phyloP scores from a whole-genome alignment of 2,888 invertebrate genomes.

The Drosophila borborema region DNA sequence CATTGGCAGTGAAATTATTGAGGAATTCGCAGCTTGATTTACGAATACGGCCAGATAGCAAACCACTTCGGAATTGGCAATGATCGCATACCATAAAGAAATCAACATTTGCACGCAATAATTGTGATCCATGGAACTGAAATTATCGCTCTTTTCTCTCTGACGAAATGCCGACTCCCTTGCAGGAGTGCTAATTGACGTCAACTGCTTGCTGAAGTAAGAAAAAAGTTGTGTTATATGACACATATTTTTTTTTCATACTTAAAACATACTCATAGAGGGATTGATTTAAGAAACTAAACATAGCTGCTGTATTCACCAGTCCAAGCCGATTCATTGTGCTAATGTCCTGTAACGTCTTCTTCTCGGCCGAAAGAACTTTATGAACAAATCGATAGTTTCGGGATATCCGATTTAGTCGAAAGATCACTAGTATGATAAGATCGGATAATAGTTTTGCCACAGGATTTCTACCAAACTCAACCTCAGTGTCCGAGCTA shows the following conservation, averaged over 20 bases:
- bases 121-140: conserved; percentile 85
- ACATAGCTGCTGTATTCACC: conserved; percentile 70
- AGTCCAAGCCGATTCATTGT: conserved; percentile 65
- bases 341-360: conserved; percentile 90
- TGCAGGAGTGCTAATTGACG: not conserved
- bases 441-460: conserved; percentile 51
- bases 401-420: conserved; percentile 91
- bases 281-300: conserved; percentile 64
- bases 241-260: not conserved
- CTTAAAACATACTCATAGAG: conserved; percentile 52
- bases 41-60: conserved; percentile 98
- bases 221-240: not conserved
- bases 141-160: conserved; percentile 44
- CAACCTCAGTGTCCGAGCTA: conserved; percentile 55
- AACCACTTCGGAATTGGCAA: conserved; percentile 92
- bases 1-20: conserved; percentile 94
- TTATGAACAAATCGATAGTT: conserved; percentile 97
- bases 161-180: conserved; percentile 9
- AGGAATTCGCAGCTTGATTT: conserved; percentile 95
- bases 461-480: conserved; percentile 59
- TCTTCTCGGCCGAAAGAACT: conserved; percentile 94
- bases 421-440: conserved; percentile 52
- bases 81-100: conserved; percentile 78
- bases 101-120: conserved; percentile 77
- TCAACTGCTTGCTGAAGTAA: conserved; percentile 39